Percentiles rank a stretch among this genome's conserved stretches.
These are phyloP conservation scores for Heliornis fulica DNA, from an alignment of 2,113 vertebrate genomes.

Conservation along the genomic window DNA sequence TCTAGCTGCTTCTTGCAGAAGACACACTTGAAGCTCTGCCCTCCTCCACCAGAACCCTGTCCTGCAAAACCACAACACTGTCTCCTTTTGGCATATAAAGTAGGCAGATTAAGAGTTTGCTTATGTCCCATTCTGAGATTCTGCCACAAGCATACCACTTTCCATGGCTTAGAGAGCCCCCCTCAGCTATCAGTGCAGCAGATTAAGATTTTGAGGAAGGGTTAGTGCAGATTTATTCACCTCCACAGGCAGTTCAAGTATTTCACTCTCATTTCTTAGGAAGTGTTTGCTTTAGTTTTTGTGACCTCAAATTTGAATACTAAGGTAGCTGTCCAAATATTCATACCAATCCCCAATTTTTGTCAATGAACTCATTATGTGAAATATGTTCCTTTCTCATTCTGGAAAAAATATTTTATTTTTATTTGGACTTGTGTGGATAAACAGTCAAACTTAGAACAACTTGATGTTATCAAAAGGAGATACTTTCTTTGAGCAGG, in stretches of 20 bases:
- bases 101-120: not conserved
- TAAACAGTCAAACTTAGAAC: not conserved
- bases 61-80: too few species aligned
- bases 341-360: not conserved
- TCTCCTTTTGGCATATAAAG: not conserved
- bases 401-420: not conserved
- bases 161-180: not conserved
- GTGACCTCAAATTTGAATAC: not conserved
- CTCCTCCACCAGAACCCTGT: too few species aligned
- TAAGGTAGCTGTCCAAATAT: not conserved
- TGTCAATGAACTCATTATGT: not conserved
- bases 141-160: not conserved
- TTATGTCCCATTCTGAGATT: not conserved
- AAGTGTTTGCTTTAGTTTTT: not conserved
- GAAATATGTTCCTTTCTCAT: not conserved
- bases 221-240: not conserved
- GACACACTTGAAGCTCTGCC: too few species aligned
- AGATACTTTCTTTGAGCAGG: not conserved
- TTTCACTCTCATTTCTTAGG: not conserved
- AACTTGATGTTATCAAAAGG: not conserved
- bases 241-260: not conserved
- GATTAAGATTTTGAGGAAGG: not conserved
- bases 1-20: too few species aligned
- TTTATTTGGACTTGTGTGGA: not conserved
- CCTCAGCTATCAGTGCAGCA: not conserved